Percentiles rank a stretch among this genome's conserved stretches.
Conservation (phyloP, 1,140 invertebrate genomes). For the Campoletis sonorensis region DNA sequence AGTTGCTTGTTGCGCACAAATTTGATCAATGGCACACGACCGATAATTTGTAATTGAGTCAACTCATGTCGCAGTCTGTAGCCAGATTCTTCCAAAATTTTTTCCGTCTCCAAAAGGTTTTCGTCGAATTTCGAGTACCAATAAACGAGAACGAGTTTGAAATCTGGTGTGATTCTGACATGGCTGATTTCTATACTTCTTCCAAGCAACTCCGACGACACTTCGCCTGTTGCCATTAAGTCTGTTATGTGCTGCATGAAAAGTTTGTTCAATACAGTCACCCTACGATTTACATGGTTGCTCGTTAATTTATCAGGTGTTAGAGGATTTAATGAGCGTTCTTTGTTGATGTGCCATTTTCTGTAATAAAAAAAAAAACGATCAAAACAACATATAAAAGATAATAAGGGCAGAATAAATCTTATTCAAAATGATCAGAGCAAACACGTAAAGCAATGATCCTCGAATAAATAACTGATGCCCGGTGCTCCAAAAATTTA, state of each 20-base stretch:
- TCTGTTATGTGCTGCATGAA: conserved; percentile 88
- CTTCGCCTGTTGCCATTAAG: conserved; percentile 82
- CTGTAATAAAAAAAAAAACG: conserved; percentile 38
- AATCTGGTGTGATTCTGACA: conserved; percentile 82
- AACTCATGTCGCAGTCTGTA: conserved; percentile 82
- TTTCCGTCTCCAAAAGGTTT: conserved; percentile 70
- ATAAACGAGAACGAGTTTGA: conserved; percentile 81
- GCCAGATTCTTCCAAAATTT: conserved; percentile 77
- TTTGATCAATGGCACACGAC: conserved; percentile 82
- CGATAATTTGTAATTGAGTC: conserved; percentile 82
- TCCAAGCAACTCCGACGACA: conserved; percentile 78
- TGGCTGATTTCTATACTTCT: conserved; percentile 82
- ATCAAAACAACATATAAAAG: not conserved
- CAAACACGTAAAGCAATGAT: too few species aligned
- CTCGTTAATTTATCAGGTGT: conserved; percentile 37
- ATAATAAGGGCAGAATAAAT: too few species aligned
- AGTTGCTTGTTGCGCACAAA: conserved; percentile 83
- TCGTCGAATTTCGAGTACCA: conserved; percentile 79
- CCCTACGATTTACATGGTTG: conserved; percentile 66
- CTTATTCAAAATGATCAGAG: too few species aligned
- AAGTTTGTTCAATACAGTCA: conserved; percentile 84
- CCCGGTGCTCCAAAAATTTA: too few species aligned
- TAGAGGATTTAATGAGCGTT: not conserved
- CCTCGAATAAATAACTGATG: too few species aligned
- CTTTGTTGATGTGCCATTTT: conserved; percentile 52